phyloP scores from a whole-genome alignment of 1,140 invertebrate genomes.

The Sesamia nonagrioides region DNA sequence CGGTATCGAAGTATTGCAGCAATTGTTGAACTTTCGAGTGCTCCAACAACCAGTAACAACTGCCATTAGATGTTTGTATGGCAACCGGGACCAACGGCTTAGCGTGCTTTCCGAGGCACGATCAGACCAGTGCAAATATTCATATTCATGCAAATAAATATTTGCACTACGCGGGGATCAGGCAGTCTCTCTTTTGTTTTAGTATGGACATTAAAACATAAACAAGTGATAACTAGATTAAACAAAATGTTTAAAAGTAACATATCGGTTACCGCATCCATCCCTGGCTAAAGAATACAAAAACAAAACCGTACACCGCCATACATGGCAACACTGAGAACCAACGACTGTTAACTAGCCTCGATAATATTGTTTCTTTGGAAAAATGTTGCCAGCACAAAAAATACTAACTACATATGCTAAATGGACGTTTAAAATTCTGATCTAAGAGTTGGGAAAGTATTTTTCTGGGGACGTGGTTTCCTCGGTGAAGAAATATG shows the following conservation, averaged over 20 bases:
- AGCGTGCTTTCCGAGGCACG: too few relatives aligned
- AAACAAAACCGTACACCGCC: background rate
- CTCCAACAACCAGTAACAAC: too few relatives aligned
- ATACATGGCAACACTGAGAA: conserved; percentile 10
- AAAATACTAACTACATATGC: conserved; percentile 9
- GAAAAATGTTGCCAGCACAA: conserved; percentile 18
- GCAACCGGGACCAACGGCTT: too few relatives aligned
- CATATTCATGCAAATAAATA: too few relatives aligned
- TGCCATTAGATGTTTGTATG: too few relatives aligned
- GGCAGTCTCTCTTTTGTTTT: too few relatives aligned
- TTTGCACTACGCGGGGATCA: too few relatives aligned
- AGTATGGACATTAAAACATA: too few relatives aligned
- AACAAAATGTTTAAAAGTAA: background rate
- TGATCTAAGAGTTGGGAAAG: background rate
- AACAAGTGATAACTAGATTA: background rate
- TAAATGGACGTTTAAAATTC: background rate
- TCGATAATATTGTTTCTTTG: conserved; percentile 15
- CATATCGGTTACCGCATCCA: background rate
- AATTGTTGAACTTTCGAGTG: too few relatives aligned
- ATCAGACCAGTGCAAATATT: too few relatives aligned
- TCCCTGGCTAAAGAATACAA: background rate
- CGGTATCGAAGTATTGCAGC: too few relatives aligned
- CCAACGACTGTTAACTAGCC: conserved; percentile 11
- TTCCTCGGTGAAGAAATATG: background rate
- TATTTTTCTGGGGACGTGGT: background rate